Evolutionary conservation across 2,113 vertebrate species (phyloP), one percentile per base, ranked within the genome.

Genomic region (Pelodiscus sinensis): DNA sequence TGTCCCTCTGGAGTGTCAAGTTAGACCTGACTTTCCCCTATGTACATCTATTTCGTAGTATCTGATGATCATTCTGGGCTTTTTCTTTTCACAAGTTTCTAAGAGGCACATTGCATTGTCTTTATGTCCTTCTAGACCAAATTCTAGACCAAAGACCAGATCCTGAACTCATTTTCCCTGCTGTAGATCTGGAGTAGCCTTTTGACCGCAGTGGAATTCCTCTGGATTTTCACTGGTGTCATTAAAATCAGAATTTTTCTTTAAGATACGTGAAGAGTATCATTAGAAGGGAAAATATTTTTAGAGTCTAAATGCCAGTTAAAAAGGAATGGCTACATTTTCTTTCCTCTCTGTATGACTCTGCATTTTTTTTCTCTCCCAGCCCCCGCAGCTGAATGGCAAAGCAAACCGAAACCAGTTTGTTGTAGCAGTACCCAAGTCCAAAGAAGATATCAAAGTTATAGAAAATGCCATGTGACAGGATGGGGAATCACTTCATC

Each of bases 401-500:
- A 31, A 5, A 52, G 77, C 22, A 38, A 82, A 92, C 4, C 9
- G 86, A 52, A 93, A 92, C 55, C 38, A 84, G 78, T 81, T 78
- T 0, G 3, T 87, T 11, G 9, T 96, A 44, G 12, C 2, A 57
- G 90, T 98, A 18, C 92, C 96, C 68, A n/a, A 57, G 44, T 85
- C 0, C 1, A 90, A 5, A 14, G 22, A 57, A 15, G 96, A 95
- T 51, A 60, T 93, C 11, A 84, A 94, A 58, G 50, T 85, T 24
- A 92, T 27, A 97, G 87, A n/a, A 0, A 0, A 0, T 97, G 96
- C 60, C 50, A 3, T 0, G 94, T 97, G 62, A 90, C 94, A 9
- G 96, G 94, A 14, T 98, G 97, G 95, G 96, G 95, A 27, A 0
- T 0, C 2, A 27, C 1, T 35, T 3, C 1, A 14, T 56, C 62